These are phyloP conservation scores for Etheostoma spectabile DNA, from an alignment of 2,113 vertebrate species.

Conservation along the genomic window DNA sequence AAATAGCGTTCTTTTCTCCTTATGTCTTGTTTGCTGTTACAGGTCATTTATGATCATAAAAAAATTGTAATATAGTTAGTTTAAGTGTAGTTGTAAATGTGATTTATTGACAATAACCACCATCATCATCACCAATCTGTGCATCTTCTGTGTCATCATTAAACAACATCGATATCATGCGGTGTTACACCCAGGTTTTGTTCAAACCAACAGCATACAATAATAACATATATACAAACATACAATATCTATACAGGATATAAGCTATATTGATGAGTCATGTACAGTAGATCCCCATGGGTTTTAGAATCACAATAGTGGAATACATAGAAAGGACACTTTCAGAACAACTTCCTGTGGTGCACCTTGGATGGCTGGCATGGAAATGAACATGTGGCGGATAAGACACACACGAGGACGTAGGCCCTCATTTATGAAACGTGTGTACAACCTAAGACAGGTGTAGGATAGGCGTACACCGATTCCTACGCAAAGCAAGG, in stretches of 20 bases:
- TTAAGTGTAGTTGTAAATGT: slow-evolving; percentile 58
- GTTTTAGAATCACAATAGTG: slow-evolving; percentile 40
- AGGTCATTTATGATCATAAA: too few relatives aligned
- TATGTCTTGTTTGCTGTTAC: too few relatives aligned
- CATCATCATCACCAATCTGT: slow-evolving; percentile 42
- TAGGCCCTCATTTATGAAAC: too few relatives aligned
- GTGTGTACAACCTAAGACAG: too few relatives aligned
- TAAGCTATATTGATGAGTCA: slow-evolving; percentile 57
- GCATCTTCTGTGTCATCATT: slow-evolving; percentile 56
- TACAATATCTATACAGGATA: slow-evolving; percentile 67
- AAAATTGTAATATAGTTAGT: too few relatives aligned
- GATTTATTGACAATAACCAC: slow-evolving; percentile 76
- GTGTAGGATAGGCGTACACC: too few relatives aligned
- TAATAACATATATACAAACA: slow-evolving; percentile 78
- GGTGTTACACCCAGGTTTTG: slow-evolving; percentile 57
- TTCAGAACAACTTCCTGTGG: slow-evolving; percentile 27
- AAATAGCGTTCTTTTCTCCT: too few relatives aligned
- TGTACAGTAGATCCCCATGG: slow-evolving; percentile 54
- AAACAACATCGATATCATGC: slow-evolving; percentile 77
- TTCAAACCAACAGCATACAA: slow-evolving; percentile 69
- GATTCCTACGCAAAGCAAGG: too few relatives aligned
- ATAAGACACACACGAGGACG: neutral
- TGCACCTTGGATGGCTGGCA: slow-evolving; percentile 10
- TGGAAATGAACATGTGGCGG: slow-evolving; percentile 27
- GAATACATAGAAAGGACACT: slow-evolving; percentile 60